Base-by-base conservation (phyloP, 2,113 vertebrate species). In the Ibidorhyncha struthersii region DNA sequence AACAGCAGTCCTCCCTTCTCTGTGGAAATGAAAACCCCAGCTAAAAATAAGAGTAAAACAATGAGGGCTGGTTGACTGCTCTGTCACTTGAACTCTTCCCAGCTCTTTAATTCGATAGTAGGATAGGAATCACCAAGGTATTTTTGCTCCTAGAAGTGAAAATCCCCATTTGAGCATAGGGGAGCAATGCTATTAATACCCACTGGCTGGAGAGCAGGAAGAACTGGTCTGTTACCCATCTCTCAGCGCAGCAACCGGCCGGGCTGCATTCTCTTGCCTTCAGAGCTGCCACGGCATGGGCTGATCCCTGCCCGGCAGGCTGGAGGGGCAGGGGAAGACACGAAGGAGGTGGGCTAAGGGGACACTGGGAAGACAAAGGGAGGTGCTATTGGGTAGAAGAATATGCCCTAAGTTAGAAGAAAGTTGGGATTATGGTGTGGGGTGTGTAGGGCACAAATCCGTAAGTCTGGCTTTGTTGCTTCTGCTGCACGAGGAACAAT, bases 121-220 rank as follows among this genome's bases (percentile, higher is more conserved):
- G 45, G 43, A 14, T 1, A 9, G 71, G 59, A 89, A 9, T 52
- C 89, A 65, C 47, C 2, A 0, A 10, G 34, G 40, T 67, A 65
- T 93, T 94, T 94, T 91, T 77, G 22, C 69, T 91, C 50, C 94
- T 95, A 82, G 87, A 70, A 81, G 67, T 81, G 77, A 70, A 87
- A 95, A 95, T 86, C 19, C 50, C 19, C 27, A 3, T 20, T 41
- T 14, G 77, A 93, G 74, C 50, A 2, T 8, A 32, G 36, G 34
- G 40, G 58, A 81, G 83, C 83, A 63, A 67, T 38, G 86, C 32
- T 89, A 21, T 50, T 49, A 80, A 41, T 63, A 29, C 50, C 69
- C 61, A 41, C 32, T 22, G 76, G 61, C 38, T 45, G 93, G 32
- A 83, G 27, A 94, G 92, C 93, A 58, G 92, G 96, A 84, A 93